phyloP scores from a whole-genome alignment of 2,113 vertebrate species.

The Mustelus asterias region DNA sequence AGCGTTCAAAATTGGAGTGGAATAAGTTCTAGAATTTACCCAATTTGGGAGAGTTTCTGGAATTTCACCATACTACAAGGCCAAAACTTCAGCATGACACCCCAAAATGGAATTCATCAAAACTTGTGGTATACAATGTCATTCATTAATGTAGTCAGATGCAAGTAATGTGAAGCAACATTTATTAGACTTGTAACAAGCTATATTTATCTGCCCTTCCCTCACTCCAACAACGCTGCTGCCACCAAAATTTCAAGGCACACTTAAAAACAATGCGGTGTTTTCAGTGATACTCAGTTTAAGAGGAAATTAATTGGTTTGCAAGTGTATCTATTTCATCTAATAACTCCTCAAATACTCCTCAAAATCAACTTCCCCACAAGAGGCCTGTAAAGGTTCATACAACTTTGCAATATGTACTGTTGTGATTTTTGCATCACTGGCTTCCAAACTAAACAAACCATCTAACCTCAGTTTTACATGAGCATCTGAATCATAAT shows the following conservation, averaged over 20 bases:
- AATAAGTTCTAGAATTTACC: neutral
- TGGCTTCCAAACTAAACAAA: slow-evolving; percentile 14
- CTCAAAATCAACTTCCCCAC: neutral
- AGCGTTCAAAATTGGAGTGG: neutral
- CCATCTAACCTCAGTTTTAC: neutral
- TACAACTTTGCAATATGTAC: neutral
- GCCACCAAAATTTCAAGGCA: neutral
- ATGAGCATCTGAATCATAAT: neutral
- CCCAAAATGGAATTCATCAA: neutral
- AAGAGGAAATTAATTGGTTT: neutral
- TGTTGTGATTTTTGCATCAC: neutral
- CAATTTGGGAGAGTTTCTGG: neutral
- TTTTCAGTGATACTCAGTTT: neutral
- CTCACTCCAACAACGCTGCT: neutral
- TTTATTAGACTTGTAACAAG: neutral
- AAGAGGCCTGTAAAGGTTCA: neutral
- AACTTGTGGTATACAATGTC: neutral
- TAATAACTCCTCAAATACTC: neutral
- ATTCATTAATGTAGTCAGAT: neutral
- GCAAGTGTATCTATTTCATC: neutral
- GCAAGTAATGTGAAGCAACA: neutral
- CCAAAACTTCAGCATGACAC: neutral
- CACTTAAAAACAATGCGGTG: neutral
- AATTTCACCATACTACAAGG: neutral
- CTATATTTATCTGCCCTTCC: neutral